Evolutionary conservation across 2,797 vertebrate genomes (phyloP).

Genomic region (Tangara arthus): DNA sequence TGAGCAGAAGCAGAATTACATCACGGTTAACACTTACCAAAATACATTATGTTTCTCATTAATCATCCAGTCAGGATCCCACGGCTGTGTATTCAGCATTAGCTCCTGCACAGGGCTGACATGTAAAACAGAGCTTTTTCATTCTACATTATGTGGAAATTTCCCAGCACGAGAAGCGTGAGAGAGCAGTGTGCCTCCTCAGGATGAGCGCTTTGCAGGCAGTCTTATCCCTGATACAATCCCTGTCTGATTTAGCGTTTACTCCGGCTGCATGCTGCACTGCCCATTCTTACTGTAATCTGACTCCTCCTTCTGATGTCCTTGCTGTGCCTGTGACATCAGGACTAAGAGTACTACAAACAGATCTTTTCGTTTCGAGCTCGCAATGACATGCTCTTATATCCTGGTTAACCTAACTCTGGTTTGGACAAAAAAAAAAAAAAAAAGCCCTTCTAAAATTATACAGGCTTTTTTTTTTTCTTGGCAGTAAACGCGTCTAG

Average conservation of each 20-base stretch:
- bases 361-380: slow-evolving; percentile 62
- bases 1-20: slow-evolving; percentile 57
- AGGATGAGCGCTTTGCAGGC: slow-evolving; percentile 67
- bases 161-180: slow-evolving; percentile 65
- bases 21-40: slow-evolving; percentile 86
- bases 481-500: neutral
- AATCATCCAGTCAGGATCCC: slow-evolving; percentile 82
- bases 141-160: slow-evolving; percentile 72
- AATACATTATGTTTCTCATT: slow-evolving; percentile 96
- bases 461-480: neutral
- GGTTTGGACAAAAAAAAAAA: neutral
- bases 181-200: slow-evolving; percentile 59
- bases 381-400: slow-evolving; percentile 5
- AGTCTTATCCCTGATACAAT: slow-evolving; percentile 69
- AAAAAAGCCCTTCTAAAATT: neutral
- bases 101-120: slow-evolving; percentile 80
- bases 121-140: slow-evolving; percentile 74
- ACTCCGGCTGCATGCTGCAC: slow-evolving; percentile 74
- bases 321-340: slow-evolving; percentile 83
- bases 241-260: slow-evolving; percentile 74
- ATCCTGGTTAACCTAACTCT: slow-evolving; percentile 34
- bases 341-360: slow-evolving; percentile 76
- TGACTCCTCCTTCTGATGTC: slow-evolving; percentile 84
- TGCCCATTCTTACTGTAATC: slow-evolving; percentile 82
- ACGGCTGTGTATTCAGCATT: slow-evolving; percentile 81